phyloP scores from a whole-genome alignment of 2,113 vertebrate species.

The Agelaius phoeniceus region DNA sequence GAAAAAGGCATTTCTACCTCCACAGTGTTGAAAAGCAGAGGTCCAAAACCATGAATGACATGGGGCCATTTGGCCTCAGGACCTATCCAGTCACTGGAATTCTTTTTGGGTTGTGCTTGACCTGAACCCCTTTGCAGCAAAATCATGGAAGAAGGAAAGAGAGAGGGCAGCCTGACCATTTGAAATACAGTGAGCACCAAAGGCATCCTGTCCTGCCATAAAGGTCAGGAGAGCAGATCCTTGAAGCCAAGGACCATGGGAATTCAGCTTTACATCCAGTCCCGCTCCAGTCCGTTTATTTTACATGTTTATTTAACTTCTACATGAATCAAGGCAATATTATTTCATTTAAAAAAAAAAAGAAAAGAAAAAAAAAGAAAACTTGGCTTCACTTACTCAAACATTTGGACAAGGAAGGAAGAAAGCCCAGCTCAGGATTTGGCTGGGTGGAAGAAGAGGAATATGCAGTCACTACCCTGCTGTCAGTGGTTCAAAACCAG shows the following conservation, averaged over 20 bases:
- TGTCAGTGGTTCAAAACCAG: constrained; percentile 18
- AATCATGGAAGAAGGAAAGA: neutral
- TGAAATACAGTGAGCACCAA: neutral
- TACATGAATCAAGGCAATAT: constrained; percentile 50
- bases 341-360: neutral
- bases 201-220: neutral
- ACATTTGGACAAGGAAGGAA: constrained; percentile 63
- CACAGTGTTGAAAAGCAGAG: neutral
- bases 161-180: neutral
- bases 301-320: constrained; percentile 57
- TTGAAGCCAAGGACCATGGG: constrained; percentile 23
- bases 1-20: neutral
- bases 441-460: constrained; percentile 33
- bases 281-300: neutral
- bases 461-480: constrained; percentile 12
- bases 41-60: neutral
- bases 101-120: neutral
- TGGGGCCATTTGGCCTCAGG: neutral
- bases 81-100: neutral
- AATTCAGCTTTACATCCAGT: constrained; percentile 38
- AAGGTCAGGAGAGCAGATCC: neutral
- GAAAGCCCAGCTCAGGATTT: constrained; percentile 17
- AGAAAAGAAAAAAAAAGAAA: neutral
- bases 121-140: neutral
- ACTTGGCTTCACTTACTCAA: constrained; percentile 57